Conservation (phyloP, 2,888 invertebrate genomes). For the Tupiocoris notatus region DNA sequence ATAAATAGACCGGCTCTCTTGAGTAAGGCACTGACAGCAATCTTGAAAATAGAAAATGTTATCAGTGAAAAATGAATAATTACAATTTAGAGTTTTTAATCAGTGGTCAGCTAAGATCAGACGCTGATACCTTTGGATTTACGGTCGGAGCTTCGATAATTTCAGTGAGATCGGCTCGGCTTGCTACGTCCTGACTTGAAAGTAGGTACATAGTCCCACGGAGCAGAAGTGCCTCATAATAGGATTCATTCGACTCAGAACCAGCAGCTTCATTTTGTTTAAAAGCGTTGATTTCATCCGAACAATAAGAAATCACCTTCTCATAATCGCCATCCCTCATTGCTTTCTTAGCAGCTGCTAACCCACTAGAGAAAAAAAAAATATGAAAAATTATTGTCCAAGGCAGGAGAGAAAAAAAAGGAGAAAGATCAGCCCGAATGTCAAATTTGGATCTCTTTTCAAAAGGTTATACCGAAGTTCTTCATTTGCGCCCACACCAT, state of each 20-base stretch:
- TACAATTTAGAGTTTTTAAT: too few relatives aligned
- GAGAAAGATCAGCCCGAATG: not conserved
- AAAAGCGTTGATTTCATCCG: slow-evolving; percentile 66
- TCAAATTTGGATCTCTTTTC: not conserved
- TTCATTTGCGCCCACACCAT: not conserved
- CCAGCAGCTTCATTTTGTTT: slow-evolving; percentile 3
- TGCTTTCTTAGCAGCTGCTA: slow-evolving; percentile 68
- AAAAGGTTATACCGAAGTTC: not conserved
- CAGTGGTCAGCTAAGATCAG: too few relatives aligned
- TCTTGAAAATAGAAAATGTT: slow-evolving; percentile 49
- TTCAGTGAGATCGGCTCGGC: slow-evolving; percentile 70
- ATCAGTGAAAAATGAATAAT: not conserved
- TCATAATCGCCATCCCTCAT: slow-evolving; percentile 72
- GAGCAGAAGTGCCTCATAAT: slow-evolving; percentile 64
- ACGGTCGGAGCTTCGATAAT: slow-evolving; percentile 54
- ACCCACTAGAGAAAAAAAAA: slow-evolving; percentile 58
- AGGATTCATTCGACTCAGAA: not conserved
- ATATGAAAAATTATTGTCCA: not conserved
- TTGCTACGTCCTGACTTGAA: slow-evolving; percentile 70
- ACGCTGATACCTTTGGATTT: slow-evolving; percentile 46
- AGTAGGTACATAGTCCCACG: slow-evolving; percentile 81
- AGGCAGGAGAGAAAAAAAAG: not conserved
- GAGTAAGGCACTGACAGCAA: slow-evolving; percentile 54
- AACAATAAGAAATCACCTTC: slow-evolving; percentile 74
- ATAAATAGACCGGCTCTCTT: slow-evolving; percentile 75